Base-by-base conservation (phyloP, 2,113 vertebrate genomes). In the Glareola pratincola region DNA sequence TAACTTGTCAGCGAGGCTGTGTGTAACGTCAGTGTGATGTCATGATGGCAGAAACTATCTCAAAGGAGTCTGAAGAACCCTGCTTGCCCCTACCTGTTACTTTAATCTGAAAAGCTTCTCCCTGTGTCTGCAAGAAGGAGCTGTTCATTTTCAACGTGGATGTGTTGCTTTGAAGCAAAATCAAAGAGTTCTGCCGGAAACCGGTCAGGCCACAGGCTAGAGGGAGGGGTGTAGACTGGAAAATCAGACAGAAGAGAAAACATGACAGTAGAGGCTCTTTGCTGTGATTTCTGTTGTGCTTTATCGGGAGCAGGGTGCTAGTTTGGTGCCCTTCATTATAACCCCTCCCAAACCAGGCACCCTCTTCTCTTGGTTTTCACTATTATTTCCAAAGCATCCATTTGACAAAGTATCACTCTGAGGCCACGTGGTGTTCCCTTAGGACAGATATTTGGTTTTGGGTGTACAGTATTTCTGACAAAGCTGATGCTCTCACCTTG, bases 401-500 rank as follows among this genome's bases (percentile, higher is more conserved):
- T 63, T 53, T 91, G 60, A 59, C 47, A 36, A 67, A 77, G 27
- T 36, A 27, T 12, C 8, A 9, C 26, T 43, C 50, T 43, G 43
- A 29, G 8, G 17, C 21, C 34, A 20, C 10, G 2, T n/a, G 69
- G 5, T 10, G 14, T 85, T 78, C 32, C 41, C 50, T 81, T 24
- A 10, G 29, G 36, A 29, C 43, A n/a, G 48, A 14, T 27, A 6
- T 26, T 71, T 60, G 3, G 8, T 71, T 92, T 39, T 54, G 37
- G n/a, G 24, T 19, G 8, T 53, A 23, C 34, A 53, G 47, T 69
- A 67, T 88, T 88, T 85, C 56, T 92, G 63, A 72, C 3, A 14
- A 79, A 64, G 39, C 23, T 34, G 36, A 34, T 85, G 37, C 27
- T 62, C 98, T 98, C 77, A 98, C 98, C 98, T 98, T 97, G 37